Percentiles rank a stretch among this genome's conserved stretches.
Evolutionary conservation across 2,888 invertebrate species (phyloP).

Genomic region (Agrochola circellaris): DNA sequence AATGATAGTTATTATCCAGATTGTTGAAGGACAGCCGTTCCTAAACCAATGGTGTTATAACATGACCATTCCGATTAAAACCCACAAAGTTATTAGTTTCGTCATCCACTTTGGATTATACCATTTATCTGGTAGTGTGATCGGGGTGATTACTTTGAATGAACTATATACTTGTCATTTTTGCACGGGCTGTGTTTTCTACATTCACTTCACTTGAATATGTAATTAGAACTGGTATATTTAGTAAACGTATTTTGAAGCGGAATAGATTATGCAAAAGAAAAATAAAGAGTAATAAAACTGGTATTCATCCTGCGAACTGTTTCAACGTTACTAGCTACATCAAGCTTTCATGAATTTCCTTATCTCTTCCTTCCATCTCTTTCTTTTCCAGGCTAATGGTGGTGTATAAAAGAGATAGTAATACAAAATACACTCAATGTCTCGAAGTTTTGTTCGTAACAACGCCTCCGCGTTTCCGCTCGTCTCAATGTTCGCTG

Average conservation of each 20-base stretch:
- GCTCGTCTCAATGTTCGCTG: slow-evolving; percentile 67
- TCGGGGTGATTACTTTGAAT: slow-evolving; percentile 39
- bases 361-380: slow-evolving; percentile 54
- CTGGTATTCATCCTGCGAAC: slow-evolving; percentile 47
- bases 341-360: slow-evolving; percentile 65
- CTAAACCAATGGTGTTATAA: slow-evolving; percentile 69
- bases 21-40: slow-evolving; percentile 70
- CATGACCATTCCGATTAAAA: slow-evolving; percentile 58
- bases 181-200: slow-evolving; percentile 16
- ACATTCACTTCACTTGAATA: slow-evolving; percentile 17
- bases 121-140: slow-evolving; percentile 36
- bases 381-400: slow-evolving; percentile 44
- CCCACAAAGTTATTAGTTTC: slow-evolving; percentile 60
- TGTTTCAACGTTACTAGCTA: slow-evolving; percentile 53
- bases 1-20: slow-evolving; percentile 82
- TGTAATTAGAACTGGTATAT: slow-evolving; percentile 15
- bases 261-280: slow-evolving; percentile 41
- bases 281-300: slow-evolving; percentile 53
- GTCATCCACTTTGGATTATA: slow-evolving; percentile 41
- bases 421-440: slow-evolving; percentile 58
- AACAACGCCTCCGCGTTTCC: slow-evolving; percentile 71
- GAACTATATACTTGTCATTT: slow-evolving; percentile 36
- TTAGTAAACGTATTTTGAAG: slow-evolving; percentile 18
- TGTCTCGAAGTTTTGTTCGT: slow-evolving; percentile 66
- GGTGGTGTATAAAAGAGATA: slow-evolving; percentile 60